Base-by-base conservation (phyloP, 2,888 invertebrate genomes). In the Rhingia rostrata region DNA sequence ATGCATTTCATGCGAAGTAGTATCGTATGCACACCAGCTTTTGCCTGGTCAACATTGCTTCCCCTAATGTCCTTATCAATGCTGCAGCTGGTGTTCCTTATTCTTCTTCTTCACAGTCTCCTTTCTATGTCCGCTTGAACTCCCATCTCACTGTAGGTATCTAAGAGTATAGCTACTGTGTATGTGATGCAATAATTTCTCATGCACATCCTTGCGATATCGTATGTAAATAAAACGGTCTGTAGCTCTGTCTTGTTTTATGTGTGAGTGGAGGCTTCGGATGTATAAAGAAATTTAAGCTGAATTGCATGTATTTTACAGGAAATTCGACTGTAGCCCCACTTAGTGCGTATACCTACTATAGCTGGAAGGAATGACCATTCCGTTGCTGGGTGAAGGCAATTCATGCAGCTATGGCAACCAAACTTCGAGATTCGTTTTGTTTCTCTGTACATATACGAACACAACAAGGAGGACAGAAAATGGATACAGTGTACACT, bases 81-180 rank as follows among this genome's bases (percentile, higher is more conserved):
- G 67, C 66, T 78, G 73, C 82, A 83, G 82, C 82, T 83, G 82
- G 67, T 83, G 78, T 78, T 83, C 78, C 82, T 78, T 83, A 83
- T 78, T 83, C 82, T 83, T 78, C 72, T 70, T 69, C 81, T 75
- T 81, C 58, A 32, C 58, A 64, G 67, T 54, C 64, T 78, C 54
- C 78, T 72, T 66, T 41, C 63, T 58, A 2, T 33, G 14, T 64
- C 51, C 43, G 39, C 39, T 41, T 30, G 30, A 60, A 41, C 30
- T 60, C 39, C 49, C 41, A 35, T 60, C 5, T 35, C n/a, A 12
- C n/a, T 22, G 22, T 22, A 22, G 22, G 22, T 22, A 22, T 22
- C 22, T 22, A 22, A 22, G 22, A 22, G 22, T 22, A 22, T 12
- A 30, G 22, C 41, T 33, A 5, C 32, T n/a, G 14, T 58, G 37